These are phyloP conservation scores for Phoenicopterus ruber DNA, from an alignment of 2,113 vertebrate species.

Conservation along the genomic window DNA sequence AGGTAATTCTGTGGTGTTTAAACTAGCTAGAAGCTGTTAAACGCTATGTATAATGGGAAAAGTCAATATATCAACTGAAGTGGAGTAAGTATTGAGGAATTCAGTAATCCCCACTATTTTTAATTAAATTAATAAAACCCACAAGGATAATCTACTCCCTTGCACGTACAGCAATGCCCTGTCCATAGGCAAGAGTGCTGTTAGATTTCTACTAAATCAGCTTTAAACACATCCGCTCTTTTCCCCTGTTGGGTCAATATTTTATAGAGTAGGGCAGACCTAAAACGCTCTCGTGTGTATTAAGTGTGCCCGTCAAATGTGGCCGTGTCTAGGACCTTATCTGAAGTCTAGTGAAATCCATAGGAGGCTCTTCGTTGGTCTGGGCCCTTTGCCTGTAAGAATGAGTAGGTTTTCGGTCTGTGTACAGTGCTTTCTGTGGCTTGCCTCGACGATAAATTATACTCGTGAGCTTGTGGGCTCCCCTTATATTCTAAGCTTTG, in stretches of 20 bases:
- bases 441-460: background rate
- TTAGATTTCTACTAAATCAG: background rate
- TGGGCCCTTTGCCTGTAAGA: background rate
- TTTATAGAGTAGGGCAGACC: background rate
- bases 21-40: background rate
- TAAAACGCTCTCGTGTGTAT: background rate
- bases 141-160: background rate
- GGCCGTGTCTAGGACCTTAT: background rate
- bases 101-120: background rate
- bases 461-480: background rate
- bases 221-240: background rate
- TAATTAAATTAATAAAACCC: background rate
- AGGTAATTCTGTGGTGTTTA: background rate
- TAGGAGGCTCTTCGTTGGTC: background rate
- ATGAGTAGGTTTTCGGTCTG: background rate
- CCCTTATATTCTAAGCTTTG: background rate
- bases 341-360: background rate
- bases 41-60: background rate
- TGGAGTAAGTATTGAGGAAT: background rate
- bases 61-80: background rate
- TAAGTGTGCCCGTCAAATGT: background rate
- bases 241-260: background rate
- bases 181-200: background rate
- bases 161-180: background rate
- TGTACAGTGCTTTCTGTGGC: background rate